Conservation (phyloP, 2,113 vertebrate genomes). For the Sinosuthora webbiana region DNA sequence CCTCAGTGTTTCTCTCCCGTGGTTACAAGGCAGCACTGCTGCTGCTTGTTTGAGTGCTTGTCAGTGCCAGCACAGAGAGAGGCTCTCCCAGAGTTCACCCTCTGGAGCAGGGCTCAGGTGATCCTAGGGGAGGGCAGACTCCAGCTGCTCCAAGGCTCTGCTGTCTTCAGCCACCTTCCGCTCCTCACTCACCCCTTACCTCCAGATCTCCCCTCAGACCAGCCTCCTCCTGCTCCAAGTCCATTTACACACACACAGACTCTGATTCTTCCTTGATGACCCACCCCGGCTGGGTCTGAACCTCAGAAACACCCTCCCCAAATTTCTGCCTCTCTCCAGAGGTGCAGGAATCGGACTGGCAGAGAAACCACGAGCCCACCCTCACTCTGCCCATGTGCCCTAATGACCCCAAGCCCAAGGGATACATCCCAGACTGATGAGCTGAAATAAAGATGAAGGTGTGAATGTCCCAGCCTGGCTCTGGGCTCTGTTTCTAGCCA, state of each 20-base stretch:
- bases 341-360: background rate
- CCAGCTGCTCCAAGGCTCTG: background rate
- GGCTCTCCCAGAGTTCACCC: background rate
- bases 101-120: background rate
- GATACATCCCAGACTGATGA: background rate
- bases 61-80: background rate
- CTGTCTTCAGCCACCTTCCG: background rate
- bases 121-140: rapidly evolving
- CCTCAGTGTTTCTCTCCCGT: background rate
- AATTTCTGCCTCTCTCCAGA: background rate
- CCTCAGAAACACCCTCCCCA: background rate
- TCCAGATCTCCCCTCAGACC: background rate
- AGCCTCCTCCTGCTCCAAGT: background rate
- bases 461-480: rapidly evolving
- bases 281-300: background rate
- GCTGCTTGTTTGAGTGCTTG: background rate
- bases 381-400: background rate
- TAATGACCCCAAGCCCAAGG: background rate
- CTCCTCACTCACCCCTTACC: background rate
- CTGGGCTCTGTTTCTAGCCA: background rate
- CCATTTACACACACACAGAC: background rate
- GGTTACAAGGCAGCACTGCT: background rate
- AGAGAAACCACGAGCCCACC: background rate
- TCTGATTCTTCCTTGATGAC: background rate
- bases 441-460: background rate